Percentiles rank a stretch among this genome's conserved stretches.
phyloP scores from a whole-genome alignment of 2,888 invertebrate species.

The Artemia sinica region DNA sequence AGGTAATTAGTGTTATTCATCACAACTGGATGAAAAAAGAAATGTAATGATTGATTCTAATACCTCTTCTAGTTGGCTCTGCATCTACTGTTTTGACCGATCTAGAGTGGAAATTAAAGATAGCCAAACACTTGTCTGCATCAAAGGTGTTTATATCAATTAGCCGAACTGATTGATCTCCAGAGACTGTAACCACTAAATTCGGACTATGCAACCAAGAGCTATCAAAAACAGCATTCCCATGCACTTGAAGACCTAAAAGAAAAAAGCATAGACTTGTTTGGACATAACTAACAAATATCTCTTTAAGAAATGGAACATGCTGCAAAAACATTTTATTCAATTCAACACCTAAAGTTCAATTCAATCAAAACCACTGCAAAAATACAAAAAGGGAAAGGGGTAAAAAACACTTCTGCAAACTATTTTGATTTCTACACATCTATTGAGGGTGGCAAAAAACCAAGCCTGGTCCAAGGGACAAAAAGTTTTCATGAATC shows the following conservation, averaged over 20 bases:
- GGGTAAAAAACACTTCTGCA: too few relatives aligned
- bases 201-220: slow-evolving; percentile 43
- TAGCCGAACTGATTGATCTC: not conserved
- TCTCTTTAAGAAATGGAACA: too few relatives aligned
- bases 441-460: too few relatives aligned
- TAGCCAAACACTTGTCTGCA: slow-evolving; percentile 5
- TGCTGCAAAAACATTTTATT: too few relatives aligned
- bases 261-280: slow-evolving; percentile 21
- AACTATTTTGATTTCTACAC: too few relatives aligned
- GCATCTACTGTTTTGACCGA: slow-evolving; percentile 24
- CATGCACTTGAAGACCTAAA: slow-evolving; percentile 40
- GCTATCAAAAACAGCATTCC: slow-evolving; percentile 74
- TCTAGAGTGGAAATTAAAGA: slow-evolving; percentile 21
- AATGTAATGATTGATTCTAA: not conserved
- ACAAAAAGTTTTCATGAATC: too few relatives aligned
- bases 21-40: slow-evolving; percentile 1
- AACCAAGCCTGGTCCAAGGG: too few relatives aligned
- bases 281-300: too few relatives aligned
- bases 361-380: too few relatives aligned
- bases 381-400: too few relatives aligned
- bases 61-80: slow-evolving; percentile 22
- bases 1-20: too few relatives aligned
- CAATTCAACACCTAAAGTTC: too few relatives aligned
- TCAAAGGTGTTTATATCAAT: slow-evolving; percentile 17
- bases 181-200: not conserved